These are phyloP conservation scores for Drosophila watanabei DNA, from an alignment of 1,140 invertebrate genomes.

Conservation along the genomic window DNA sequence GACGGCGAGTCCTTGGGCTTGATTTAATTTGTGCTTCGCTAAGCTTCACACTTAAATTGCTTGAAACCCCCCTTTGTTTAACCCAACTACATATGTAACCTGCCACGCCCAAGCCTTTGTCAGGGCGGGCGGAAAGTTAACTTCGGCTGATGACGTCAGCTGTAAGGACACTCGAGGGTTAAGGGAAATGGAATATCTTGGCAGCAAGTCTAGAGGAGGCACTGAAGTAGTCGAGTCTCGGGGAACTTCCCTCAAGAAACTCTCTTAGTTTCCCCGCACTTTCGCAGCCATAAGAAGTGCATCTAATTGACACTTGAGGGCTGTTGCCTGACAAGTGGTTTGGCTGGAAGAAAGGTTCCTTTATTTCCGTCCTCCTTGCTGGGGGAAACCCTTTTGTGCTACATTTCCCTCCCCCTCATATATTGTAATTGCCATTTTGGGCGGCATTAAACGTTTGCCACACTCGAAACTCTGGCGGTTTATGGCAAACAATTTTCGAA, in stretches of 20 bases:
- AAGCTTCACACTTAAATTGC: constrained; percentile 53
- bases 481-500: constrained; percentile 70
- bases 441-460: constrained; percentile 74
- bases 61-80: constrained; percentile 41
- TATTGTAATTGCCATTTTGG: constrained; percentile 80
- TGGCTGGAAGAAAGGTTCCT: constrained; percentile 47
- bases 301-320: constrained; percentile 81
- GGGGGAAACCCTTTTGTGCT: constrained; percentile 43
- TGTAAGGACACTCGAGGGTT: constrained; percentile 17
- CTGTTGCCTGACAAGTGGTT: constrained; percentile 64
- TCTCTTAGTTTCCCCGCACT: constrained; percentile 23
- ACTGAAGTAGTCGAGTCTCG: constrained; percentile 22
- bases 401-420: constrained; percentile 26
- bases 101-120: constrained; percentile 50
- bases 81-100: constrained; percentile 57
- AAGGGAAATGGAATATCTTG: constrained; percentile 32
- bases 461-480: constrained; percentile 53
- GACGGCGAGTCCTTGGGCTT: constrained; percentile 35
- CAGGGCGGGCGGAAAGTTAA: not conserved
- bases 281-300: constrained; percentile 65
- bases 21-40: constrained; percentile 74
- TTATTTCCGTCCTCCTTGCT: constrained; percentile 37
- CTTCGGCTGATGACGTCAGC: constrained; percentile 43
- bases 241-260: constrained; percentile 35
- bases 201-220: constrained; percentile 39